A percentile compares a stretch with the other conserved stretches of the same genome.
Conservation (phyloP, 2,113 vertebrate species). For the Eublepharis macularius region DNA sequence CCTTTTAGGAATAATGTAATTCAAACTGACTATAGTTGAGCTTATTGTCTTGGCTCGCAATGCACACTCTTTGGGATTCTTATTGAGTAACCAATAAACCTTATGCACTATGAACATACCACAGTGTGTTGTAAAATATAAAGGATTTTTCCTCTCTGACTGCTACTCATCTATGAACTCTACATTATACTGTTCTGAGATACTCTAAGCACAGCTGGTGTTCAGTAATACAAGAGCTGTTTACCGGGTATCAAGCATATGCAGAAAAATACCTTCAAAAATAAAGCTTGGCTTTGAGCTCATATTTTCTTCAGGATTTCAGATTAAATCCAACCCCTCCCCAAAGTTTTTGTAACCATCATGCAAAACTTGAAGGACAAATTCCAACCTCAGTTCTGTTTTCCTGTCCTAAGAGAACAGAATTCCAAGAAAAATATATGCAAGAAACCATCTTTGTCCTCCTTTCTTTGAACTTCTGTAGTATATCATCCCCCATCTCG, state of each 20-base stretch:
- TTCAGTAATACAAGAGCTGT: background rate
- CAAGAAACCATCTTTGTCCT: background rate
- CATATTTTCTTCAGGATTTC: background rate
- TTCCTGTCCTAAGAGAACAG: background rate
- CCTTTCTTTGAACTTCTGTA: too few species aligned
- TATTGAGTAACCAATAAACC: background rate
- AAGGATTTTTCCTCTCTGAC: background rate
- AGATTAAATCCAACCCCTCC: background rate
- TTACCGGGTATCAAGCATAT: constrained; percentile 6
- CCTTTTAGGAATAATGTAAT: background rate
- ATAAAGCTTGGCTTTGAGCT: background rate
- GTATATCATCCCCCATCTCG: too few species aligned
- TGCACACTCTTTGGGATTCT: background rate
- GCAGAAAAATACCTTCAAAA: background rate
- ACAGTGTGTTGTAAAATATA: background rate
- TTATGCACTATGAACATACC: background rate
- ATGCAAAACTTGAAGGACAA: background rate
- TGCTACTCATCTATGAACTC: background rate
- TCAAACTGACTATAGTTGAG: background rate
- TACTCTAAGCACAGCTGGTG: constrained; percentile 16
- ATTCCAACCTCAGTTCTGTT: background rate
- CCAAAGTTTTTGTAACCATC: background rate
- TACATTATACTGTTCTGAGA: background rate
- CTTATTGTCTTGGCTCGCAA: background rate
- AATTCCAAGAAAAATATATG: background rate